phyloP scores from a whole-genome alignment of 2,888 invertebrate species.

The Eumacrocentrus americanus region DNA sequence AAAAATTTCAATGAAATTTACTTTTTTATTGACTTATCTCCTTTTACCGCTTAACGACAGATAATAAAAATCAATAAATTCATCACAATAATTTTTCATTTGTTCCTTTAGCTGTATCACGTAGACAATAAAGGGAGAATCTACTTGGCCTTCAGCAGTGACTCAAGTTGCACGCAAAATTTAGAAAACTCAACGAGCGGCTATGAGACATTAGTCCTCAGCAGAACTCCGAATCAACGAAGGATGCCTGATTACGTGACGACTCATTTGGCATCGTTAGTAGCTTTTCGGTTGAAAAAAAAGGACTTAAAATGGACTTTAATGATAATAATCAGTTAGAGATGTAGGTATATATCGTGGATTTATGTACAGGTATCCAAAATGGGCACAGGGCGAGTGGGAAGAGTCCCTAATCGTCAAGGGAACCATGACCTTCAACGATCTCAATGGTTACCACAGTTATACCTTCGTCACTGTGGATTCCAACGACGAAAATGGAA shows the following conservation, averaged over 20 bases:
- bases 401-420: slow-evolving; percentile 63
- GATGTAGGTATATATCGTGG: background rate
- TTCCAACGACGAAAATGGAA: slow-evolving; percentile 57
- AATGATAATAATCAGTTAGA: background rate
- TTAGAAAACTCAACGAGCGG: slow-evolving; percentile 66
- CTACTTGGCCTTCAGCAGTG: slow-evolving; percentile 68
- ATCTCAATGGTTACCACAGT: slow-evolving; percentile 62
- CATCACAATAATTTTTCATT: too few relatives aligned
- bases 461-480: slow-evolving; percentile 62
- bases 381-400: slow-evolving; percentile 71
- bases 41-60: too few relatives aligned
- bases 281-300: slow-evolving; percentile 25
- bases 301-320: background rate
- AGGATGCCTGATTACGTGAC: slow-evolving; percentile 55
- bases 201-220: slow-evolving; percentile 66
- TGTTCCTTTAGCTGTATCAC: slow-evolving; percentile 61
- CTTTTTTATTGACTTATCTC: too few relatives aligned
- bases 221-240: slow-evolving; percentile 54
- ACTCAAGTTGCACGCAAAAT: slow-evolving; percentile 68
- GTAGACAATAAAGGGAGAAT: slow-evolving; percentile 64
- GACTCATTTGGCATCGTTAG: slow-evolving; percentile 56
- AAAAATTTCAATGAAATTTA: too few relatives aligned
- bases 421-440: slow-evolving; percentile 62
- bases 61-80: too few relatives aligned
- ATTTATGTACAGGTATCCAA: slow-evolving; percentile 63